Evolutionary conservation across 2,113 vertebrate species (phyloP).

Genomic region (Heterocephalus glaber): DNA sequence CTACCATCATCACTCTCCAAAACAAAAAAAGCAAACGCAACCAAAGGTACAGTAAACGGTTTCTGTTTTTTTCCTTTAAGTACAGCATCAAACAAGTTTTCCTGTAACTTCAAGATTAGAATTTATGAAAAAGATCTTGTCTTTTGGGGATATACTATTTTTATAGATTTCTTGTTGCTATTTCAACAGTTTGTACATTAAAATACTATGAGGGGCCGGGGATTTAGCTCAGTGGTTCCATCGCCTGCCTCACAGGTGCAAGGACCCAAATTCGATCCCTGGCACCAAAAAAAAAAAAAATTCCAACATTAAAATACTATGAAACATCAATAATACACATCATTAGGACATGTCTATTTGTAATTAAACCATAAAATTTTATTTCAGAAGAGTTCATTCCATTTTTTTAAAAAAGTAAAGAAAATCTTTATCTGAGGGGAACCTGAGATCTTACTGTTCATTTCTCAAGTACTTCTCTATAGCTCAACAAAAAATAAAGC

Average conservation of each 20-base stretch:
- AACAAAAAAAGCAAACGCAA: background rate
- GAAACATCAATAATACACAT: background rate
- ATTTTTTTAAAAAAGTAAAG: background rate
- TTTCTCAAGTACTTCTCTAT: background rate
- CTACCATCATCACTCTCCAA: background rate
- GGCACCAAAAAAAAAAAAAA: too few relatives aligned
- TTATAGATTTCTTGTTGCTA: background rate
- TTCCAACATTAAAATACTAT: background rate
- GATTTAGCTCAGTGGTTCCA: too few relatives aligned
- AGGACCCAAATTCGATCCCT: too few relatives aligned
- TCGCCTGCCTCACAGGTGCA: too few relatives aligned
- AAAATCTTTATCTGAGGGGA: background rate
- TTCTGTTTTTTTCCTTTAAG: background rate
- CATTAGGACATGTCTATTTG: background rate
- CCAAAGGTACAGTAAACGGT: background rate
- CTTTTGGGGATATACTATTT: background rate
- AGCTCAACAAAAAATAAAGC: background rate
- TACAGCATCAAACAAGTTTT: background rate
- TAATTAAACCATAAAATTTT: background rate
- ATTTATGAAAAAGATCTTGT: background rate
- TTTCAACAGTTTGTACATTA: background rate
- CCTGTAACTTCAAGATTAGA: background rate
- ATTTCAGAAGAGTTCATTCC: background rate
- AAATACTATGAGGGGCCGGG: constrained; percentile 8
- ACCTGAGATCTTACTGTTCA: background rate